phyloP scores from a whole-genome alignment of 2,113 vertebrate species.

The Corythornis vintsioides region DNA sequence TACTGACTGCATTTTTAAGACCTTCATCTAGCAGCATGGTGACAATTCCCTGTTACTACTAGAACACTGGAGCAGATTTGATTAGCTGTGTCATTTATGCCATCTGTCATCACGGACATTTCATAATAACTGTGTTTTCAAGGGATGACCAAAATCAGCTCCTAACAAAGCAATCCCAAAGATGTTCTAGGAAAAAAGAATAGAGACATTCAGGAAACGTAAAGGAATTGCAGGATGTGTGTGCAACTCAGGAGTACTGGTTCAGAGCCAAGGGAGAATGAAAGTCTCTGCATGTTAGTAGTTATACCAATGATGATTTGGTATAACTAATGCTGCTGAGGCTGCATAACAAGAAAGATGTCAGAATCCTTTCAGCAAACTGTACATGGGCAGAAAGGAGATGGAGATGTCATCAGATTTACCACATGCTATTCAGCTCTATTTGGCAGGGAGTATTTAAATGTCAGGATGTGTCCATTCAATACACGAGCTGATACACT shows the following conservation, averaged over 20 bases:
- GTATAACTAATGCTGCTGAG: neutral
- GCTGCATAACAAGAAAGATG: neutral
- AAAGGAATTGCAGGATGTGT: neutral
- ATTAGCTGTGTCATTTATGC: conserved; percentile 42
- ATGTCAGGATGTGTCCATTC: neutral
- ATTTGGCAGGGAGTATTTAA: neutral
- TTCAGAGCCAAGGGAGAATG: neutral
- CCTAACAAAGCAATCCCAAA: conserved; percentile 36
- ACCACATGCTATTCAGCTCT: neutral
- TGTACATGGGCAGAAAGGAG: neutral
- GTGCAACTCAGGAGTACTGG: neutral
- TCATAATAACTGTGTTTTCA: conserved; percentile 49
- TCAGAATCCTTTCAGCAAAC: neutral
- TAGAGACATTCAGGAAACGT: neutral
- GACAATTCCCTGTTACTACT: conserved; percentile 41
- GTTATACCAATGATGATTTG: neutral
- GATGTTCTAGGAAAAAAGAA: conserved; percentile 19
- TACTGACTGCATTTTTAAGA: conserved; percentile 23
- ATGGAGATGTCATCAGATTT: neutral
- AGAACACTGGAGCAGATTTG: conserved; percentile 43
- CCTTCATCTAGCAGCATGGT: neutral
- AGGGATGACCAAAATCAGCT: neutral
- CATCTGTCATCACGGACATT: conserved; percentile 58
- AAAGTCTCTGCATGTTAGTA: neutral
- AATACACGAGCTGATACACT: neutral